A percentile compares a stretch with the other conserved stretches of the same genome.
These are phyloP conservation scores for Cairina moschata DNA, from an alignment of 2,113 vertebrate genomes.

Conservation along the genomic window DNA sequence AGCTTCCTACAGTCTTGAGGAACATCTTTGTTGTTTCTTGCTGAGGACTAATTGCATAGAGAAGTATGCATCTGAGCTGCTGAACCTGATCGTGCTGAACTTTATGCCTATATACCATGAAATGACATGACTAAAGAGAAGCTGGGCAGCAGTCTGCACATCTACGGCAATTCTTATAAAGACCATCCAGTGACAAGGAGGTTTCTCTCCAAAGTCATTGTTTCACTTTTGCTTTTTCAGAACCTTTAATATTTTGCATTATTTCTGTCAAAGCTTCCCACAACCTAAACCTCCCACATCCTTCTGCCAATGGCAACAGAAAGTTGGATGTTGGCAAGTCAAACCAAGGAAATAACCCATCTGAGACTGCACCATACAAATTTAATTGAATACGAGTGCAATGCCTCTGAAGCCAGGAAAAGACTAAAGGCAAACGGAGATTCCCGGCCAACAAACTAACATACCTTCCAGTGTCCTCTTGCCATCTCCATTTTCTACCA, in stretches of 20 bases:
- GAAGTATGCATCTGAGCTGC: neutral
- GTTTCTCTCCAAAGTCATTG: neutral
- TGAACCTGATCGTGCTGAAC: neutral
- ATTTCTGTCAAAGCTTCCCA: neutral
- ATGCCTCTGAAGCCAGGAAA: neutral
- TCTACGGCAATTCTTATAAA: neutral
- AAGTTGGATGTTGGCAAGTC: neutral
- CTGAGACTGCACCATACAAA: neutral
- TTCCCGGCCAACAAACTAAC: neutral
- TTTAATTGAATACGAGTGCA: accelerated
- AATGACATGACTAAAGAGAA: neutral
- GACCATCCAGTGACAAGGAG: neutral
- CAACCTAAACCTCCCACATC: neutral
- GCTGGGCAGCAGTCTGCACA: neutral
- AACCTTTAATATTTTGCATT: accelerated
- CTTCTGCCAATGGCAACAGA: neutral
- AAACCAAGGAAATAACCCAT: neutral
- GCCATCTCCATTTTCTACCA: neutral
- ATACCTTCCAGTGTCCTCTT: neutral
- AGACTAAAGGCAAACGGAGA: neutral
- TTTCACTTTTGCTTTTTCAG: neutral
- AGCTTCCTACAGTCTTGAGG: neutral
- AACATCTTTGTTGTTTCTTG: neutral
- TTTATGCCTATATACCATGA: neutral
- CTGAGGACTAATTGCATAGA: neutral